These are phyloP conservation scores for Camelus bactrianus DNA, from an alignment of 2,113 vertebrate species.

Conservation along the genomic window DNA sequence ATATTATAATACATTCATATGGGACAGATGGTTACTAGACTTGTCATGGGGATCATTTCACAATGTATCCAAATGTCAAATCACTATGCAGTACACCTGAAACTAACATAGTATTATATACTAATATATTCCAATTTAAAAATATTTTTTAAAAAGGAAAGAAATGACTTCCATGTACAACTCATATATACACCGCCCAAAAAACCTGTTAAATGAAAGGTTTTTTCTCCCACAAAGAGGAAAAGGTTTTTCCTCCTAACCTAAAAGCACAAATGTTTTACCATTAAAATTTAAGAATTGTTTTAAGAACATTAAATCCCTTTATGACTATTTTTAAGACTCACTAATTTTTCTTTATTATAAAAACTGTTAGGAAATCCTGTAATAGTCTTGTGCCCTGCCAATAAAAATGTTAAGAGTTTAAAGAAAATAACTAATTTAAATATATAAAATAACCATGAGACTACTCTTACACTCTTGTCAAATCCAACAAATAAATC, in stretches of 20 bases:
- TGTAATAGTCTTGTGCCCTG: neutral
- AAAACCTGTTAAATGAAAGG: neutral
- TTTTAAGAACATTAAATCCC: constrained; percentile 38
- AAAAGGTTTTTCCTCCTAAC: neutral
- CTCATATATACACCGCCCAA: neutral
- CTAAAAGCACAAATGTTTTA: constrained; percentile 23
- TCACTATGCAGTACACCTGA: neutral
- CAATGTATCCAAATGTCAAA: neutral
- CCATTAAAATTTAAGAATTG: constrained; percentile 14
- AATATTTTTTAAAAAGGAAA: neutral
- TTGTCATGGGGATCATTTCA: neutral
- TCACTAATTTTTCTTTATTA: neutral
- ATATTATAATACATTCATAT: neutral
- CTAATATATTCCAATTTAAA: neutral
- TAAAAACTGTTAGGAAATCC: constrained; percentile 16
- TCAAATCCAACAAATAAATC: constrained; percentile 44
- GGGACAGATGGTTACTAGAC: neutral
- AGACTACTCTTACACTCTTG: constrained; percentile 22
- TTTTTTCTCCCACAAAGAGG: neutral
- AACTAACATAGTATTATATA: neutral
- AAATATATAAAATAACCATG: constrained; percentile 50
- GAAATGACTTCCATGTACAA: neutral
- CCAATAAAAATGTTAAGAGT: neutral
- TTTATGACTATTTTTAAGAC: constrained; percentile 41
- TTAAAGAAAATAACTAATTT: constrained; percentile 56